phyloP scores from a whole-genome alignment of 2,888 invertebrate species.

The Chelonus formosanus region DNA sequence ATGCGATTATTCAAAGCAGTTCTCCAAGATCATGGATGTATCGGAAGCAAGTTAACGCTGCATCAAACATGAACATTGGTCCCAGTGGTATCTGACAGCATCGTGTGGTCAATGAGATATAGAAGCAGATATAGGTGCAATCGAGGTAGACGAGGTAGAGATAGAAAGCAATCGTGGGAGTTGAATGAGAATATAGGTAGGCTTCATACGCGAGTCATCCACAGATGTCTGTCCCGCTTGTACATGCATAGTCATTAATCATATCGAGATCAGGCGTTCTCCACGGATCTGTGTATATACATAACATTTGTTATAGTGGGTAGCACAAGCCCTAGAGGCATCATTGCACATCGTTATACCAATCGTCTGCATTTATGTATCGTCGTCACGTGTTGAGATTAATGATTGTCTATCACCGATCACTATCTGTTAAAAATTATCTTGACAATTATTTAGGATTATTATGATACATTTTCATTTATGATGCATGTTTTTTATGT shows the following conservation, averaged over 20 bases:
- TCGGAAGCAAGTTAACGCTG: slow-evolving; percentile 24
- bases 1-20: slow-evolving; percentile 1
- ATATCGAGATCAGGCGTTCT: slow-evolving; percentile 48
- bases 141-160: background rate
- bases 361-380: slow-evolving; percentile 16
- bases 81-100: slow-evolving; percentile 20
- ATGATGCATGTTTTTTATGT: too few species aligned
- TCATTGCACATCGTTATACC: slow-evolving; percentile 5
- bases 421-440: too few species aligned
- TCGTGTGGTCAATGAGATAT: slow-evolving; percentile 33
- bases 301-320: background rate
- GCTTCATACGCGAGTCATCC: slow-evolving; percentile 48
- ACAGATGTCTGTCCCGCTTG: slow-evolving; percentile 53
- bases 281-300: slow-evolving; percentile 5
- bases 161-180: slow-evolving; percentile 21
- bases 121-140: slow-evolving; percentile 14
- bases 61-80: slow-evolving; percentile 30
- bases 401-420: slow-evolving; percentile 42
- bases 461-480: background rate
- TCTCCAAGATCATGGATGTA: slow-evolving; percentile 1
- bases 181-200: slow-evolving; percentile 22
- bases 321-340: slow-evolving; percentile 1
- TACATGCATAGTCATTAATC: slow-evolving; percentile 54
- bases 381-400: slow-evolving; percentile 24
- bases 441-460: background rate